Evolutionary conservation across 2,113 vertebrate genomes (phyloP).

Genomic region (Aegithalos caudatus): DNA sequence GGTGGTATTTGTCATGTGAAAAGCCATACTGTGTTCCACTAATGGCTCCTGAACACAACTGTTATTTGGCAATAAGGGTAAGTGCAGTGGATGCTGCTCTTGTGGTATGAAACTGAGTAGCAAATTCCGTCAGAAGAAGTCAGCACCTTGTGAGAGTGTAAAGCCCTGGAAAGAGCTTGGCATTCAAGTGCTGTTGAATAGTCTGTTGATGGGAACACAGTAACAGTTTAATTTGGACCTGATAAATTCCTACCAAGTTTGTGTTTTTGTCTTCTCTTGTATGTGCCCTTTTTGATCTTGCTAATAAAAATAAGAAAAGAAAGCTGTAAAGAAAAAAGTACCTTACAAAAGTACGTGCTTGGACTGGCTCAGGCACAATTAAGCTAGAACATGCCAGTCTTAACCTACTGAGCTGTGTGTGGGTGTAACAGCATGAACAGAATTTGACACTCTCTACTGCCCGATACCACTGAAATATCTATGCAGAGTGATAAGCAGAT

Average conservation of each 20-base stretch:
- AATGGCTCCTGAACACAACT: constrained; percentile 8
- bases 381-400: constrained; percentile 32
- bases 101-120: not conserved
- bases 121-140: constrained; percentile 10
- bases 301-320: constrained; percentile 52
- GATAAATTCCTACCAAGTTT: constrained; percentile 34
- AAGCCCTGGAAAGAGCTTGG: constrained; percentile 34
- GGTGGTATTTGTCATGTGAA: not conserved
- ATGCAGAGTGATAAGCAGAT: constrained; percentile 62
- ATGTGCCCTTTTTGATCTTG: constrained; percentile 17
- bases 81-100: not conserved
- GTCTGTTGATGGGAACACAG: constrained; percentile 8
- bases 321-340: constrained; percentile 30
- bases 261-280: constrained; percentile 20
- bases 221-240: constrained; percentile 42
- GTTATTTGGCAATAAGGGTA: not conserved
- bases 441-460: constrained; percentile 65
- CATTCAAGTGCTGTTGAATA: constrained; percentile 33
- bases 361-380: constrained; percentile 49
- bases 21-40: not conserved
- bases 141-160: constrained; percentile 41
- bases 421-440: constrained; percentile 57
- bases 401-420: constrained; percentile 53
- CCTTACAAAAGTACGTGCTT: constrained; percentile 43
- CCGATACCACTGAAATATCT: constrained; percentile 61